Evolutionary conservation across 1,140 invertebrate species (phyloP), one percentile per base, ranked within the genome.

Genomic region (Gonioctena quinquepunctata): DNA sequence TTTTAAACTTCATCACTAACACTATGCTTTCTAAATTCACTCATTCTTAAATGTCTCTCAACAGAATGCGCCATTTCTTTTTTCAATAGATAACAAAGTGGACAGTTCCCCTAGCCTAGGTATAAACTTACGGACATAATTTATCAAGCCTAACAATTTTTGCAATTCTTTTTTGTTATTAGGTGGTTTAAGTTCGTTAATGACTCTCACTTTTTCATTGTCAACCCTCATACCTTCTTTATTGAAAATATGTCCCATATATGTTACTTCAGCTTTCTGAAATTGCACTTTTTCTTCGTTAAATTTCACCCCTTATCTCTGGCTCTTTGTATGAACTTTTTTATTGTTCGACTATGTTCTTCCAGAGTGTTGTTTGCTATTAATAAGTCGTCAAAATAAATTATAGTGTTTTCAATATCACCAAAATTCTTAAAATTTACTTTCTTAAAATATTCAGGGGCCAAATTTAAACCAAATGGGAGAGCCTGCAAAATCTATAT

Each of bases 371-470:
- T 25, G n/a, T 1, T 42, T 13, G 33, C 42, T 26, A 74, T 69
- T 26, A 71, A 69, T 28, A 68, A 66, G 57, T 76, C 66, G 69
- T 76, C 69, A 69, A 74, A 66, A 69, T 76, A 6, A 33, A 33
- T 33, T 73, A 75, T 72, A 22, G 62, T 56, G 4, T 65, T 57
- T 66, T 11, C 3, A 57, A 73, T 50, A 28, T 69, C 71, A 61
- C 70, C 67, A 68, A 68, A 68, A n/a, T 62, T 56, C 61, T 80
- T 68, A 16, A 64, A 59, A 67, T 81, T 79, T 18, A 69, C 50
- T 61, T 63, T 68, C 59, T 84, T 80, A 69, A 84, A 85, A 19
- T 80, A 71, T 74, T 85, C 80, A 8, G 82, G 78, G 8, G 78
- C 77, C 33, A 70, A 42, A 48, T 71, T 80, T 16, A 84, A 50